Conservation (phyloP, 2,113 vertebrate genomes). For the Thomomys bottae region DNA sequence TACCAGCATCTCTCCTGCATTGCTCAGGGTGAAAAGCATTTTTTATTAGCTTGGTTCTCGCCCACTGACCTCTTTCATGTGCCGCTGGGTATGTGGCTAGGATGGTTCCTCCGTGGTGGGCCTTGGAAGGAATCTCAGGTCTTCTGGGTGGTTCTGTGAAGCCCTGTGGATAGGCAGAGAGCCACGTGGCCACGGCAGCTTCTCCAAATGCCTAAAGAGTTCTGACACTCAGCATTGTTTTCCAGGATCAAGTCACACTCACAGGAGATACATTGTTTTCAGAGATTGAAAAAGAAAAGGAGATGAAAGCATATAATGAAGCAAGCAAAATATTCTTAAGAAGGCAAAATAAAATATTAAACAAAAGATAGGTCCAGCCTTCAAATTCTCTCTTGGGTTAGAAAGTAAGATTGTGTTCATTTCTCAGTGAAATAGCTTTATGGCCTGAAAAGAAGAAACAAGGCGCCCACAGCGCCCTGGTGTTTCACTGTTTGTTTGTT, state of each 20-base stretch:
- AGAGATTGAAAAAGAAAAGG: not conserved
- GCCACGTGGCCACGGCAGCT: not conserved
- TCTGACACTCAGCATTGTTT: not conserved
- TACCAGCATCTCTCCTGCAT: fast-evolving
- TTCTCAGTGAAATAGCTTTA: not conserved
- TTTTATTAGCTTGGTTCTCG: fast-evolving
- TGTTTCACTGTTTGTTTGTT: not conserved
- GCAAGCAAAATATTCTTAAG: not conserved
- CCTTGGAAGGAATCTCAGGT: not conserved
- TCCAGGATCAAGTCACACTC: not conserved
- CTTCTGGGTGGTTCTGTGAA: not conserved
- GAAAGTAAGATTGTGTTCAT: not conserved
- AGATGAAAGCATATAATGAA: not conserved
- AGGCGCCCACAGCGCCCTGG: not conserved
- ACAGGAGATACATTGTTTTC: not conserved
- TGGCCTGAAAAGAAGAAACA: not conserved
- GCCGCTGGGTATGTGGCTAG: no score
- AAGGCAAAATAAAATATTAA: not conserved
- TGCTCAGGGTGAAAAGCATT: fast-evolving
- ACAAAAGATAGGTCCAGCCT: not conserved
- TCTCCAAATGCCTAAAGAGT: not conserved
- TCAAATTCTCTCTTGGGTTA: not conserved
- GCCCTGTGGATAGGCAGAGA: not conserved
- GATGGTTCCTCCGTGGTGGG: no score
- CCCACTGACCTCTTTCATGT: fast-evolving